Evolutionary conservation across 2,797 vertebrate genomes (phyloP), one percentile per base, ranked within the genome.

Genomic region (Loriculus beryllinus): DNA sequence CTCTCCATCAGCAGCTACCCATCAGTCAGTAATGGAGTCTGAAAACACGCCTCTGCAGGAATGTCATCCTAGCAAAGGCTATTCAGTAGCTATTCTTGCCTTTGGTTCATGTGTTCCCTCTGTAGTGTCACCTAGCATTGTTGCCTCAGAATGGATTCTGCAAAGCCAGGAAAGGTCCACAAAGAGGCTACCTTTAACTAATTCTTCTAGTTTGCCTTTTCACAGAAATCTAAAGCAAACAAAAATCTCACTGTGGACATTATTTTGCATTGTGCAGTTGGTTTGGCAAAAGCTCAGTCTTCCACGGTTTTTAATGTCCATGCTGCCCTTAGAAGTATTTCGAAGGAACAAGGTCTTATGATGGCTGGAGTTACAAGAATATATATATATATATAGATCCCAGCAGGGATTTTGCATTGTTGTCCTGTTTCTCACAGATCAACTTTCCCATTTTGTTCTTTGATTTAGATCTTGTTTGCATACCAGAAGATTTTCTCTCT

Each of bases 401-500:
- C n/a, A 48, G 33, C 37, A 77, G 60, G 18, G 20, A 21, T 77
- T 86, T 80, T 84, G 22, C 1, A 7, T 17, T 48, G 26, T 37
- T 14, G 14, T 70, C 16, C 31, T 67, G 28, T 71, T 33, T 68
- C 62, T 64, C n/a, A 13, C 15, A 17, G n/a, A 54, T 39, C 35
- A 75, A 6, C 28, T 90, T 92, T 90, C 62, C 88, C 25, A 59
- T 83, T 0, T 76, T 91, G 78, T 68, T 16, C 47, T 43, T 70
- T 78, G 25, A 67, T 86, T 86, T 93, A 63, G 18, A 22, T 65
- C 43, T 83, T 23, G 62, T 88, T 76, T 91, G 18, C 54, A 56
- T 63, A 54, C n/a, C 35, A 37, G 25, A 70, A 49, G 8, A 33
- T 69, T 78, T 82, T 71, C 39, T 63, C 35, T 68, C 35, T 65